Base-by-base conservation (phyloP, 2,797 vertebrate genomes). In the Mormyrops attenuatus region DNA sequence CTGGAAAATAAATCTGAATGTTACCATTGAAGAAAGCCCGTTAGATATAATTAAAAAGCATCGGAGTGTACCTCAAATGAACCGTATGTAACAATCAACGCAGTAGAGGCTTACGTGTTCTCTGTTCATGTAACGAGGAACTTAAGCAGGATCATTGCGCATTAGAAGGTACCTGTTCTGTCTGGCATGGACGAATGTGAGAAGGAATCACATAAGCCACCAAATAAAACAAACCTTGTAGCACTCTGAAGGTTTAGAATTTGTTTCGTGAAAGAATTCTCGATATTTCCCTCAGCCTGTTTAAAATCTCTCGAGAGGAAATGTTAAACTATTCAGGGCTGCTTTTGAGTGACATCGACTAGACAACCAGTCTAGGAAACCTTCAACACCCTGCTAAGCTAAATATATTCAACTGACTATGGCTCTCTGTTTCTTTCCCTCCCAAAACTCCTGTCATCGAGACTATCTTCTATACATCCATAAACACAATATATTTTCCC, bases 361-460 rank as follows among this genome's bases (percentile, higher is more conserved):
- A 73, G 69, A 73, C 69, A 73, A 38, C 69, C 69, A 73, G 69
- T 73, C 69, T 73, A 73, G 34, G 34, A 73, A 73, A 73, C 69
- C 69, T 73, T 73, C 69, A 73, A 38, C 15, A 41, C 34, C 34
- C 34, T 38, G 30, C 66, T 73, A 73, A 7, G 69, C 34, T 44
- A 82, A 82, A 47, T 47, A 82, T 82, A 82, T 82, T 82, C 77
- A 38, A 77, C 34, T 9, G 77, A 47, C 77, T 47, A 82, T 8
- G 20, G 77, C 82, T 11, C 0, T 52, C 47, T 85, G 17, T 50
- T 49, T 52, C 15, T 50, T 44, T 84, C 44, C 82, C 82, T 22
- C 22, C 82, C 47, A 26, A 85, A 85, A 17, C 49, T 15, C n/a
- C 82, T 13, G 82, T 49, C 44, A 52, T 52, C 30, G 2, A 49